Percentiles rank a stretch among this genome's conserved stretches.
These are phyloP conservation scores for Halictus rubicundus DNA, from an alignment of 1,140 invertebrate genomes.

Conservation along the genomic window DNA sequence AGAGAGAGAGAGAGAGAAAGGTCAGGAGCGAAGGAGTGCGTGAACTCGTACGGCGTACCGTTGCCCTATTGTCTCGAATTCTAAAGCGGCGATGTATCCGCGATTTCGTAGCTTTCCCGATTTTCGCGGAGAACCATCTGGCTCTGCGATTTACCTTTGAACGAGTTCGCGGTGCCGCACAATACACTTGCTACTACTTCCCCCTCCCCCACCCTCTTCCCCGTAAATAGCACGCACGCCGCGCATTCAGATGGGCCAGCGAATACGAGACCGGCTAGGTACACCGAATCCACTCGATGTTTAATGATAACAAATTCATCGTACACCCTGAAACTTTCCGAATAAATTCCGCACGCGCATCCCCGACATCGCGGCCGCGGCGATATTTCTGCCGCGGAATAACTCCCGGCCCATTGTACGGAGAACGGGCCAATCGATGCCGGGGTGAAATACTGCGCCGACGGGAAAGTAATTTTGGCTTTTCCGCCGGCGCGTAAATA, in stretches of 20 bases:
- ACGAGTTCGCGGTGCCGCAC: background rate
- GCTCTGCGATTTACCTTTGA: slow-evolving; percentile 12
- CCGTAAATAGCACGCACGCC: background rate
- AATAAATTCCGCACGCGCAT: background rate
- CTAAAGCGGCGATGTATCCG: slow-evolving; percentile 25
- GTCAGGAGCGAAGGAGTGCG: slow-evolving; percentile 12
- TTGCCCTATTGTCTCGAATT: slow-evolving; percentile 40
- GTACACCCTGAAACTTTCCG: background rate
- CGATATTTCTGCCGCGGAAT: too few species aligned
- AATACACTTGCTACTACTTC: background rate
- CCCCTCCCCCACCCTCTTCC: background rate
- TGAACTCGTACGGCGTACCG: slow-evolving; percentile 3
- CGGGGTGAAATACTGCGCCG: too few species aligned
- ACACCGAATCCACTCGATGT: background rate
- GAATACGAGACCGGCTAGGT: background rate
- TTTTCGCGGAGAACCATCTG: slow-evolving; percentile 10
- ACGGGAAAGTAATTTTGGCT: too few species aligned
- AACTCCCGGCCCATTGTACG: too few species aligned
- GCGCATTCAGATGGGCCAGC: background rate
- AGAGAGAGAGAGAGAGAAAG: too few species aligned
- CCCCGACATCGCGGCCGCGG: too few species aligned
- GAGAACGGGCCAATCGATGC: too few species aligned
- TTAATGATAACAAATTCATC: slow-evolving; percentile 4
- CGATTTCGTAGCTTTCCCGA: slow-evolving; percentile 16
- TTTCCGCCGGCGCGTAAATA: too few species aligned